Percentiles rank a stretch among this genome's conserved stretches.
These are phyloP conservation scores for Aphelocoma coerulescens DNA, from an alignment of 2,113 vertebrate genomes.

Conservation along the genomic window DNA sequence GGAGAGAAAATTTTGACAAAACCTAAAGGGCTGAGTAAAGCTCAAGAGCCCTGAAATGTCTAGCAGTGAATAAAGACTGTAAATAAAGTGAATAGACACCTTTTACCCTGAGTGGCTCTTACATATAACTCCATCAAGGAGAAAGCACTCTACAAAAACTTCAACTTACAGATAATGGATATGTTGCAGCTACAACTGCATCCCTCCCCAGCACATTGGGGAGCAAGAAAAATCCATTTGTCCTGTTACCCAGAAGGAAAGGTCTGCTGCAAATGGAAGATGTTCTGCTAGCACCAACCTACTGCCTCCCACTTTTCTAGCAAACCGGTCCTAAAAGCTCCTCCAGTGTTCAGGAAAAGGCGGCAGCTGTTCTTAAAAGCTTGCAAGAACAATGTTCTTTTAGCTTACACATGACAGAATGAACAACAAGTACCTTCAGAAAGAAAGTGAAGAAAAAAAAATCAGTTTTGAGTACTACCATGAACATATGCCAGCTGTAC, in stretches of 20 bases:
- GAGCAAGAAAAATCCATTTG: neutral
- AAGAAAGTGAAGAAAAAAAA: neutral
- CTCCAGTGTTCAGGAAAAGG: neutral
- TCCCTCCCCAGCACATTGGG: accelerated
- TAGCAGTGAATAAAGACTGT: neutral
- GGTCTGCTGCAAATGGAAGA: constrained; percentile 36
- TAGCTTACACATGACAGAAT: neutral
- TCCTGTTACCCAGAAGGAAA: neutral
- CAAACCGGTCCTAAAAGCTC: constrained; percentile 18
- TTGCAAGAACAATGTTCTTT: neutral
- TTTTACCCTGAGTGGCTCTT: neutral
- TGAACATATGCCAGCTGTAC: neutral
- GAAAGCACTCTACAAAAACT: neutral
- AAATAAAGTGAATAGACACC: neutral
- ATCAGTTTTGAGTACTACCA: neutral
- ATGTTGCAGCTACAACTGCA: neutral
- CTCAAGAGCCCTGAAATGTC: neutral
- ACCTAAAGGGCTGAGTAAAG: neutral
- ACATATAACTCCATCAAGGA: neutral
- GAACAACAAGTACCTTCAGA: constrained; percentile 31
- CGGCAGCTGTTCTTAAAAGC: neutral
- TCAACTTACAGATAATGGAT: neutral
- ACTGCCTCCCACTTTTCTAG: constrained; percentile 10
- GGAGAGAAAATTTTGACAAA: neutral
- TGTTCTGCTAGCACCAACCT: constrained; percentile 43